phyloP scores from a whole-genome alignment of 92 coral and sea anemone species.

The Heliopora coerulea region DNA sequence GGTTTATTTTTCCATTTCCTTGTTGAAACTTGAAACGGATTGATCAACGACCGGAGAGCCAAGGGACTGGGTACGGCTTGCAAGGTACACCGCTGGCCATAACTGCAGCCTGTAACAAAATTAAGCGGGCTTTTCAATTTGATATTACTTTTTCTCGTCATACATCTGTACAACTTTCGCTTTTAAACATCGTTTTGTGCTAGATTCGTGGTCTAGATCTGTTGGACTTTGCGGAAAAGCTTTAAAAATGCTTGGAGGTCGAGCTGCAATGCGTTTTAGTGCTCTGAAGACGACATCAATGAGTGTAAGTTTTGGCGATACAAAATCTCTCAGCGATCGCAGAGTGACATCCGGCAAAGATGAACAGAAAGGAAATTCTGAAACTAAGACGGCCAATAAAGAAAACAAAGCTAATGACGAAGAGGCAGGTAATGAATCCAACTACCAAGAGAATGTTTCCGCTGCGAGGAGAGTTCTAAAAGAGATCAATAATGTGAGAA shows the following conservation, averaged over 20 bases:
- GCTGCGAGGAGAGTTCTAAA: background rate
- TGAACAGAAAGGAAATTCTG: background rate
- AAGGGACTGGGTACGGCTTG: too few relatives aligned
- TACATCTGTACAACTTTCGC: background rate
- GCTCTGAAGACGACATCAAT: background rate
- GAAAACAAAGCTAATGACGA: background rate
- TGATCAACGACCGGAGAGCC: too few relatives aligned
- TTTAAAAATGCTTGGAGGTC: constrained; percentile 7
- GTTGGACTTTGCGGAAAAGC: background rate
- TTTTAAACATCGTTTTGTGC: background rate
- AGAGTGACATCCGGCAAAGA: background rate
- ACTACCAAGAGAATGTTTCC: background rate
- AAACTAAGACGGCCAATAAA: background rate
- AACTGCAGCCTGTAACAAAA: too few relatives aligned
- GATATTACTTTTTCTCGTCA: background rate
- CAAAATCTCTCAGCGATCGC: background rate
- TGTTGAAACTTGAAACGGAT: too few relatives aligned
- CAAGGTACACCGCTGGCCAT: too few relatives aligned
- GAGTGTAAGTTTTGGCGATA: constrained; percentile 6
- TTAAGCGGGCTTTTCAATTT: background rate
- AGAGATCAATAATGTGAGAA: background rate
- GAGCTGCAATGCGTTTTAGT: background rate
- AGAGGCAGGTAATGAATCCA: background rate
- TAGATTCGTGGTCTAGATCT: background rate
- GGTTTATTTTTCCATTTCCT: too few relatives aligned